Conservation (phyloP, 2,888 invertebrate genomes). For the Girardia tigrina region DNA sequence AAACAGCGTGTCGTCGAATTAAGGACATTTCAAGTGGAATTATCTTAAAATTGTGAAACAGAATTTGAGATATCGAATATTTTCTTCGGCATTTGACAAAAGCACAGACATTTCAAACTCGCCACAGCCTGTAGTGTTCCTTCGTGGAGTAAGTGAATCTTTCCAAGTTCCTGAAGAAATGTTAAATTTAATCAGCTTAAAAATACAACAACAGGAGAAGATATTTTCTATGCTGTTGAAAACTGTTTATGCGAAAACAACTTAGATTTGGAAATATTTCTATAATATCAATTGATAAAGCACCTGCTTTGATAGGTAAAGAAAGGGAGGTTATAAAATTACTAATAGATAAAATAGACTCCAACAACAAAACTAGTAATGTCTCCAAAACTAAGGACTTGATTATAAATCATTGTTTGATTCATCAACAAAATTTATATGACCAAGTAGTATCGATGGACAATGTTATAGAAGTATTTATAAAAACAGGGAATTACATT, state of each 20-base stretch:
- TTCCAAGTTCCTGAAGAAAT: not conserved
- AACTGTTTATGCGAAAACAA: not conserved
- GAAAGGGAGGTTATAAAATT: not conserved
- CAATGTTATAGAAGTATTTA: not conserved
- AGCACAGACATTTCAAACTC: slow-evolving; percentile 3
- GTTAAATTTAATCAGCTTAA: not conserved
- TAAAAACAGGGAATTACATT: slow-evolving; percentile 12
- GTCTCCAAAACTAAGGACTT: not conserved
- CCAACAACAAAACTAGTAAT: not conserved
- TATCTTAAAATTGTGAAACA: not conserved
- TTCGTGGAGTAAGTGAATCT: slow-evolving; percentile 9
- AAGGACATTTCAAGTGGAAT: slow-evolving; percentile 16
- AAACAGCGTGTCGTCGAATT: not conserved
- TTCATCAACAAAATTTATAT: not conserved
- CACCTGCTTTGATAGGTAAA: slow-evolving; percentile 19
- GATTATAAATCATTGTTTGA: not conserved
- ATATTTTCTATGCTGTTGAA: slow-evolving; percentile 23
- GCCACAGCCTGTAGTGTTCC: not conserved
- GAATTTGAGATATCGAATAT: not conserved
- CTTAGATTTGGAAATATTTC: slow-evolving; percentile 7
- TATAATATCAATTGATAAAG: slow-evolving; percentile 10
- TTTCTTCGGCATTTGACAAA: not conserved
- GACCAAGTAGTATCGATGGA: slow-evolving; percentile 12
- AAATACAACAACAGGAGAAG: slow-evolving; percentile 11
- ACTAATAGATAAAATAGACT: not conserved